These are phyloP conservation scores for Coecobrya sp. DNA, from an alignment of 2,888 invertebrate genomes.

Conservation along the genomic window DNA sequence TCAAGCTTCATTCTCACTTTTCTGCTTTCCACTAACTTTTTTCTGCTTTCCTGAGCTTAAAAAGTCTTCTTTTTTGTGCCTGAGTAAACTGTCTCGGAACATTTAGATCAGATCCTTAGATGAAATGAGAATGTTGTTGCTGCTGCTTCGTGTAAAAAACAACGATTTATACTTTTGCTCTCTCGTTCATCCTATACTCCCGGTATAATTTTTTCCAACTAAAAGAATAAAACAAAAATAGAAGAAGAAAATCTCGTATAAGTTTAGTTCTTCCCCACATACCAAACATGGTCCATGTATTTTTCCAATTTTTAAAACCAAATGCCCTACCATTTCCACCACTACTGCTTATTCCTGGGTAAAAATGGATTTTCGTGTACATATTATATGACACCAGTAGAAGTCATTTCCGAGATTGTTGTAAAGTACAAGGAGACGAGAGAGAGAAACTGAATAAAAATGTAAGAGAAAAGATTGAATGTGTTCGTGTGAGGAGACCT, in stretches of 20 bases:
- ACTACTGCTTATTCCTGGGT: not conserved
- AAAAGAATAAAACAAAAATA: not conserved
- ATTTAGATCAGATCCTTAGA: slow-evolving; percentile 83
- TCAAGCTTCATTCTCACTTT: slow-evolving; percentile 76
- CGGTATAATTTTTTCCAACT: not conserved
- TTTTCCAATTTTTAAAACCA: slow-evolving; percentile 35
- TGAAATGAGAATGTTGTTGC: slow-evolving; percentile 79
- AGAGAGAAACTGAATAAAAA: not conserved
- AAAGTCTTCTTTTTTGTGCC: slow-evolving; percentile 67
- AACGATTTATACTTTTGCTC: not conserved
- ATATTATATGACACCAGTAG: not conserved
- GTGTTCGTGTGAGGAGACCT: slow-evolving; percentile 9
- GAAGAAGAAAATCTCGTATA: not conserved
- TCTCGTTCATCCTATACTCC: not conserved
- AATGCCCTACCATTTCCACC: not conserved
- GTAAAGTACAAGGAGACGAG: slow-evolving; percentile 9
- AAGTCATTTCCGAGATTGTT: slow-evolving; percentile 35
- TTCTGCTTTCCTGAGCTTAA: slow-evolving; percentile 71
- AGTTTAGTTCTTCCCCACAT: not conserved
- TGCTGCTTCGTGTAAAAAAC: slow-evolving; percentile 17
- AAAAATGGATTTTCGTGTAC: not conserved
- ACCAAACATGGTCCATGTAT: not conserved
- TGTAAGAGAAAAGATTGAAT: slow-evolving; percentile 35
- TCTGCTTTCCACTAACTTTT: slow-evolving; percentile 62
- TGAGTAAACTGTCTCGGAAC: slow-evolving; percentile 79